phyloP scores from a whole-genome alignment of 2,888 invertebrate genomes.

The Zygothrica quintamaculata region DNA sequence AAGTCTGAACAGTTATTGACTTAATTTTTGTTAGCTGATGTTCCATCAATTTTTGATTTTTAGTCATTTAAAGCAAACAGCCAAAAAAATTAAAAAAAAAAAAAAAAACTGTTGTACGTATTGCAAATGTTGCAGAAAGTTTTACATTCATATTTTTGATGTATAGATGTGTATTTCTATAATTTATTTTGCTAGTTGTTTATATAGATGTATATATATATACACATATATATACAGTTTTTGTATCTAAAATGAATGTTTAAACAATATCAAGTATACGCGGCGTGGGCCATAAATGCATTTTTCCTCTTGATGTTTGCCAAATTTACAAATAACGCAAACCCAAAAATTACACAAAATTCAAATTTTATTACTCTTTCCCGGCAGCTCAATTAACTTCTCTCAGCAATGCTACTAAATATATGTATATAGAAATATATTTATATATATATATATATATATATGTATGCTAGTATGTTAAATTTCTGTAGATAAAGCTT shows the following conservation, averaged over 20 bases:
- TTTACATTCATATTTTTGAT: conserved; percentile 38
- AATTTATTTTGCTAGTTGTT: conserved; percentile 45
- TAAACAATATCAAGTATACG: conserved; percentile 59
- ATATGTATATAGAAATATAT: no score
- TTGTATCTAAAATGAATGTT: conserved; percentile 52
- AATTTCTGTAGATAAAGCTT: neutral
- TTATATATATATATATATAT: no score
- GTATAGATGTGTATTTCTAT: conserved; percentile 27
- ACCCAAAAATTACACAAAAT: conserved; percentile 23
- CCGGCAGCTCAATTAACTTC: neutral
- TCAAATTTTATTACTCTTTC: conserved; percentile 32
- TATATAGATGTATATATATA: conserved; percentile 48
- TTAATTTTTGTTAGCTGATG: conserved; percentile 63
- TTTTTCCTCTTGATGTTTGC: conserved; percentile 22
- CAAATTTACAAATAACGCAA: conserved; percentile 25
- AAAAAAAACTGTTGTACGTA: conserved; percentile 38
- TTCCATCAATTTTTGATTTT: conserved; percentile 40
- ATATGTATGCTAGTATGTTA: no score
- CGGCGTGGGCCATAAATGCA: conserved; percentile 61
- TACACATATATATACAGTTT: no score
- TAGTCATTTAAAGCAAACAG: conserved; percentile 64
- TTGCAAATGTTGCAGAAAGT: conserved; percentile 58
- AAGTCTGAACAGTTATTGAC: conserved; percentile 65
- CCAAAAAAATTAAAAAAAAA: conserved; percentile 36
- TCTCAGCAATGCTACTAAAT: no score